Conservation (phyloP, 2,888 invertebrate genomes). For the Clepsis dumicolana region DNA sequence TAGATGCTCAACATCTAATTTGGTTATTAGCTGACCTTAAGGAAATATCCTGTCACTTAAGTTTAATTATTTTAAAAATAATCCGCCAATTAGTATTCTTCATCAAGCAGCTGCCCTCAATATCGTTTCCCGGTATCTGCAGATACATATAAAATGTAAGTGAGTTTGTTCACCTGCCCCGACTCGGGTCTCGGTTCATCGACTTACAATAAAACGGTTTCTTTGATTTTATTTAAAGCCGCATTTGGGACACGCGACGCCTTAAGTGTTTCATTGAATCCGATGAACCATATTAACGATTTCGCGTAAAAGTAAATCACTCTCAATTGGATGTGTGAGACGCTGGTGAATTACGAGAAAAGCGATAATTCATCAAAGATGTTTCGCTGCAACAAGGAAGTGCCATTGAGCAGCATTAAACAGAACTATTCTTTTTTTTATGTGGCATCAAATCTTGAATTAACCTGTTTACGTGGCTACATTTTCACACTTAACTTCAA, state of each 20-base stretch:
- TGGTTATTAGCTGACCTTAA: not conserved
- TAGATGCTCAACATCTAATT: not conserved
- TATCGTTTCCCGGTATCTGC: conserved; percentile 39
- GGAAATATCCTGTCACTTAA: not conserved
- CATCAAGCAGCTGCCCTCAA: conserved; percentile 24
- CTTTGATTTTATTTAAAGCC: conserved; percentile 59
- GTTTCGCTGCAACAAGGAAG: not conserved
- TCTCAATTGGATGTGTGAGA: not conserved
- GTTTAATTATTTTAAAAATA: conserved; percentile 7
- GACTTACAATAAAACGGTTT: conserved; percentile 65
- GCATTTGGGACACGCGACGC: conserved; percentile 57
- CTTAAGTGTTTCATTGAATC: conserved; percentile 50
- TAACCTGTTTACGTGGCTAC: no score
- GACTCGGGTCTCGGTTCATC: conserved; percentile 62
- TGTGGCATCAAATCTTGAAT: no score
- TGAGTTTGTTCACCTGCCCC: conserved; percentile 67
- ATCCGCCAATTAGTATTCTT: conserved; percentile 32
- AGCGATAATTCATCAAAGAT: not conserved
- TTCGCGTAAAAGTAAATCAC: conserved; percentile 1
- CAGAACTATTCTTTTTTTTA: no score
- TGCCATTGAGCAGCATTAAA: not conserved
- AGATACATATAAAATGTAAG: conserved; percentile 49
- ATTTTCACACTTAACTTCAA: no score
- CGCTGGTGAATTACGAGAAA: not conserved
- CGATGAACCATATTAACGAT: conserved; percentile 42